Percentiles rank a stretch among this genome's conserved stretches.
Evolutionary conservation across 2,888 invertebrate species (phyloP).

Genomic region (Resseliella maxima): DNA sequence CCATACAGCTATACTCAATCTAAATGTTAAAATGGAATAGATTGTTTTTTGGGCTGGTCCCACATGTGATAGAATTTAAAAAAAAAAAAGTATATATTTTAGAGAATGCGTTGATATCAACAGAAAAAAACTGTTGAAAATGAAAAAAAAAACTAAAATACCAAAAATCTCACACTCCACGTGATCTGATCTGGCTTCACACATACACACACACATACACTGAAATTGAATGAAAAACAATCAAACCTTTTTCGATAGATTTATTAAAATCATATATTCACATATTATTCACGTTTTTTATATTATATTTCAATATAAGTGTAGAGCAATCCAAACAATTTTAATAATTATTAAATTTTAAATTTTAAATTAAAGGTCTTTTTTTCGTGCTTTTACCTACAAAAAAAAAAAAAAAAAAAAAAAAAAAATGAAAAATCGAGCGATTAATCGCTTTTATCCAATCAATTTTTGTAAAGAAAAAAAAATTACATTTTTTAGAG

Average conservation of each 20-base stretch:
- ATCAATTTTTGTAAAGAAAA: too few species aligned
- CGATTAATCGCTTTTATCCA: slow-evolving; percentile 1
- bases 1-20: background rate
- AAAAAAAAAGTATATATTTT: background rate
- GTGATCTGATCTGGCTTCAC: slow-evolving; percentile 43
- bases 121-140: background rate
- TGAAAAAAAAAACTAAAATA: background rate
- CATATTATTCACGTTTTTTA: slow-evolving; percentile 35
- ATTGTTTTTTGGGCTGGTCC: background rate
- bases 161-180: background rate
- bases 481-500: too few species aligned
- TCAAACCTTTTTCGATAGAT: slow-evolving; percentile 28
- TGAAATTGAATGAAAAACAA: slow-evolving; percentile 10
- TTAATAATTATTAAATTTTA: slow-evolving; percentile 6
- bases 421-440: background rate
- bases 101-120: background rate
- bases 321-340: background rate
- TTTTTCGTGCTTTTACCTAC: background rate
- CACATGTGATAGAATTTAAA: slow-evolving; percentile 30
- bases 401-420: background rate
- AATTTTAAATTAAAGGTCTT: background rate
- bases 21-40: background rate
- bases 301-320: slow-evolving; percentile 40
- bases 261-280: too few species aligned
- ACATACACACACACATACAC: background rate